Percentiles rank a stretch among this genome's conserved stretches.
Evolutionary conservation across 2,888 invertebrate genomes (phyloP).

Genomic region (Hypomecis atomaria): DNA sequence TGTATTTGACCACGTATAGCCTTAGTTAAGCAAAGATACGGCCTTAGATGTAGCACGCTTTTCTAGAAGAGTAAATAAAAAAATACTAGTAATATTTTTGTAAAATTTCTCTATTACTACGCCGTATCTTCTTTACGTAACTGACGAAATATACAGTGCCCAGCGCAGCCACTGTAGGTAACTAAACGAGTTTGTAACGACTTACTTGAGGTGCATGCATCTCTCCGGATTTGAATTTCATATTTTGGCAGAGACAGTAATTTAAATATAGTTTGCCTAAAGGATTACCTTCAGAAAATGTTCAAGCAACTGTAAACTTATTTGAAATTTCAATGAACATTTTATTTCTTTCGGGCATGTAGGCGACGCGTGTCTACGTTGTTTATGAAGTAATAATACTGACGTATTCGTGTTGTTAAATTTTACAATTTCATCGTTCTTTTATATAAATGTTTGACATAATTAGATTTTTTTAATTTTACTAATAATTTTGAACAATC

Average conservation of each 20-base stretch:
- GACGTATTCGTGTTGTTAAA: not conserved
- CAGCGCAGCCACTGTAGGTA: constrained; percentile 48
- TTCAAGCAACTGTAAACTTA: constrained; percentile 40
- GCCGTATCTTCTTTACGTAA: constrained; percentile 43
- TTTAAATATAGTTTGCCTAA: constrained; percentile 48
- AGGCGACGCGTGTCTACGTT: no score
- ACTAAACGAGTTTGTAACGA: constrained; percentile 71
- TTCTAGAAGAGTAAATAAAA: no score
- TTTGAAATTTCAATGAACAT: constrained; percentile 23
- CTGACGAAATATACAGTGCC: constrained; percentile 45
- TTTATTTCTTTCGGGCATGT: constrained; percentile 1
- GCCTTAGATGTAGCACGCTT: no score
- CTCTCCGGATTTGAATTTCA: constrained; percentile 63
- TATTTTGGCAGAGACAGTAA: constrained; percentile 57
- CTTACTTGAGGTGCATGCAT: constrained; percentile 63
- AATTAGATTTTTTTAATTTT: no score
- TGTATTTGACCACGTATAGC: no score
- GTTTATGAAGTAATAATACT: no score
- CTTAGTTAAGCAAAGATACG: no score
- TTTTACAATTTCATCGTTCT: not conserved
- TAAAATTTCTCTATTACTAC: not conserved
- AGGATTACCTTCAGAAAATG: constrained; percentile 44
- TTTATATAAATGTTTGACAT: no score
- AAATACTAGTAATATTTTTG: constrained; percentile 1
- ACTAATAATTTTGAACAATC: no score